Evolutionary conservation across 1,140 invertebrate species (phyloP).

Genomic region (Druon quercuslanigerum): DNA sequence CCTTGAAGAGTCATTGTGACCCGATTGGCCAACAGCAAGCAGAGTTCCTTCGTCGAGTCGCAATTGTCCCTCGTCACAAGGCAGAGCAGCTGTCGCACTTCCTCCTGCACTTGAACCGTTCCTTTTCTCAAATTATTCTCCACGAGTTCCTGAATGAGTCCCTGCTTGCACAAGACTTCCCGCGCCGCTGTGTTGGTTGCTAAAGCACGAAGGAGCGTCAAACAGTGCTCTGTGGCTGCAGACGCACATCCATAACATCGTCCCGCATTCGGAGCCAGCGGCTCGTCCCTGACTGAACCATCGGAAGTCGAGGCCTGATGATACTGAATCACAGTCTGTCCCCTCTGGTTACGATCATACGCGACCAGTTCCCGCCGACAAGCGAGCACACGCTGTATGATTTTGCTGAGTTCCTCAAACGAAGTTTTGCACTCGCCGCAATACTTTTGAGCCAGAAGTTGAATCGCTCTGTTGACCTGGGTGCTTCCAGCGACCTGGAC

Average conservation of each 20-base stretch:
- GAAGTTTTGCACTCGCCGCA: conserved; percentile 95
- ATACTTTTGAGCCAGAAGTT: conserved; percentile 93
- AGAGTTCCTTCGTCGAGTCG: conserved; percentile 90
- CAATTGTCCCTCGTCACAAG: conserved; percentile 93
- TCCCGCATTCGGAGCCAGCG: conserved; percentile 61
- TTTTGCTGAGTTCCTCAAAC: conserved; percentile 97
- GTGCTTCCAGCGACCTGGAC: conserved; percentile 75
- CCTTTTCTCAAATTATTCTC: conserved; percentile 92
- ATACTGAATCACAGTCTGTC: conserved; percentile 53
- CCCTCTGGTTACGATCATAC: conserved; percentile 90
- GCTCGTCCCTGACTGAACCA: conserved; percentile 45
- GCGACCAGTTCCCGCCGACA: conserved; percentile 93
- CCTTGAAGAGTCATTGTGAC: conserved; percentile 86
- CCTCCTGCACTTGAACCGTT: conserved; percentile 85
- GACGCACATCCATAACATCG: conserved; percentile 91
- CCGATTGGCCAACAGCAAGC: conserved; percentile 87
- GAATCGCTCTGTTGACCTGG: conserved; percentile 90
- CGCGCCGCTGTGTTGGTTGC: conserved; percentile 88
- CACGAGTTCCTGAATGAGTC: conserved; percentile 92
- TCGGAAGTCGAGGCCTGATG: conserved; percentile 40
- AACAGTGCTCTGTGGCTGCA: conserved; percentile 93
- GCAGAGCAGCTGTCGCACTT: conserved; percentile 91
- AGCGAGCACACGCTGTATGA: conserved; percentile 93
- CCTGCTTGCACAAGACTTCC: conserved; percentile 88
- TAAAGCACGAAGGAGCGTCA: conserved; percentile 93